Percentiles rank a stretch among this genome's conserved stretches.
Conservation (phyloP, 2,888 invertebrate genomes). For the Cheilosia grossa region DNA sequence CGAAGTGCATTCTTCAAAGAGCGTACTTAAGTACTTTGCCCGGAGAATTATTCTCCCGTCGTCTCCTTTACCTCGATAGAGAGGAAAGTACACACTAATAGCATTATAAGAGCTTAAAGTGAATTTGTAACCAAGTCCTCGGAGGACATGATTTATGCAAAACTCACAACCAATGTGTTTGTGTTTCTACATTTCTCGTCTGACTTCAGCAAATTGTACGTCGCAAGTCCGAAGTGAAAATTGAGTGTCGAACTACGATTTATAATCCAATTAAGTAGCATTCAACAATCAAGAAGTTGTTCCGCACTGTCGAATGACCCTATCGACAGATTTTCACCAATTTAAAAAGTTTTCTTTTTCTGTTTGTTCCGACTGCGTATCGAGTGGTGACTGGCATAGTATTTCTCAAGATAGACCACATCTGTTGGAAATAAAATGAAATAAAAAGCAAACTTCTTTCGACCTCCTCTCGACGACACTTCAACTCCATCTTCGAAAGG, state of each 20-base stretch:
- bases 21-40: neutral
- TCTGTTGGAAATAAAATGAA: neutral
- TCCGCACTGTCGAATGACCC: neutral
- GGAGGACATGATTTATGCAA: neutral
- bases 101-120: constrained; percentile 1
- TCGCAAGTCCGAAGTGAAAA: constrained; percentile 3
- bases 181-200: neutral
- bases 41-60: neutral
- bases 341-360: constrained; percentile 3
- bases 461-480: neutral
- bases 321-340: constrained; percentile 1
- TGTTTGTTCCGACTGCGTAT: neutral
- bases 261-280: constrained; percentile 7
- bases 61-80: neutral
- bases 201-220: neutral
- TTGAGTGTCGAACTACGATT: constrained; percentile 1
- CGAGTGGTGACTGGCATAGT: neutral
- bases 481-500: neutral
- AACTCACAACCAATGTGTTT: neutral
- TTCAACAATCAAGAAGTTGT: neutral
- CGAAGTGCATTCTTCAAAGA: constrained; percentile 7
- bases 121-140: neutral
- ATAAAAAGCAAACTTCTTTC: neutral
- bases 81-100: neutral
- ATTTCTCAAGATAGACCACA: neutral